Conservation (phyloP, 2,113 vertebrate species). For the Apodemus sylvaticus region DNA sequence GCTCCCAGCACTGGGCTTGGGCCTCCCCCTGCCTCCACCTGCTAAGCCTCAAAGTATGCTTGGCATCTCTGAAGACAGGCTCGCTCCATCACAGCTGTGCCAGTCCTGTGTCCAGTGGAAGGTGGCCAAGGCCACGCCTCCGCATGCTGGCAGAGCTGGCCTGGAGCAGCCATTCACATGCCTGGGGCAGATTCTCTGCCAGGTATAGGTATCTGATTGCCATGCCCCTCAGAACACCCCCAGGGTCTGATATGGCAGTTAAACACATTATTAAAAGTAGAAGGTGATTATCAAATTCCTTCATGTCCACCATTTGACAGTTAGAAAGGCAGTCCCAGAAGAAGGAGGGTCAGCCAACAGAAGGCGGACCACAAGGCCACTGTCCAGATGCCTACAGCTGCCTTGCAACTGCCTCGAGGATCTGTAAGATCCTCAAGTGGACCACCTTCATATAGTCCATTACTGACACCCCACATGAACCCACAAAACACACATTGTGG, state of each 20-base stretch:
- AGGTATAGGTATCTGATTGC: neutral
- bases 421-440: neutral
- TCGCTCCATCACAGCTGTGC: conserved; percentile 1
- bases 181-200: neutral
- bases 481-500: neutral
- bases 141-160: neutral
- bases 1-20: neutral
- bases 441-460: neutral
- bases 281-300: neutral
- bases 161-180: neutral
- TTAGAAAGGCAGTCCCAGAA: neutral
- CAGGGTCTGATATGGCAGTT: neutral
- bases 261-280: neutral
- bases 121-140: conserved; percentile 19
- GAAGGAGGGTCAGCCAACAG: neutral
- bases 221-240: neutral
- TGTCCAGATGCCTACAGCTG: neutral
- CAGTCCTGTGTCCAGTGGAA: neutral
- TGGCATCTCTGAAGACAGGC: conserved; percentile 25
- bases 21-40: neutral
- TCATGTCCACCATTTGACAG: neutral
- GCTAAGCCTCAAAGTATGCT: conserved; percentile 58
- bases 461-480: neutral
- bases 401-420: neutral
- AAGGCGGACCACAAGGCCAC: neutral